Base-by-base conservation (phyloP, 2,797 vertebrate genomes). In the Cottoperca gobio region DNA sequence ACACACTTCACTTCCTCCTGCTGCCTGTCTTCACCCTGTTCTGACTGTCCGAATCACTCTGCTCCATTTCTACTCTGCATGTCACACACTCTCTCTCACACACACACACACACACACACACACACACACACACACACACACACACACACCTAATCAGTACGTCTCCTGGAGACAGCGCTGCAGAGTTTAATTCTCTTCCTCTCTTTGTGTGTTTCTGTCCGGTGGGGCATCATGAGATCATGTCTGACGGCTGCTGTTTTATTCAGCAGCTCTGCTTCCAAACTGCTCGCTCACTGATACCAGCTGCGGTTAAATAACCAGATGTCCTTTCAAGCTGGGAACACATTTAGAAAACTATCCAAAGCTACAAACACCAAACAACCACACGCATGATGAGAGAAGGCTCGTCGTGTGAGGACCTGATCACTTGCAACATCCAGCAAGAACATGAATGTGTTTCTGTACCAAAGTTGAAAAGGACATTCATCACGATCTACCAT, bases 1-100 rank as follows among this genome's bases (percentile, higher is more conserved):
- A 23, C 43, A 40, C 59, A 19, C 72, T 60, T 70, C 59, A 40
- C 78, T 77, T 63, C 72, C 79, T 77, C 8, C 52, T 17, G 62
- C 81, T 73, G 75, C 61, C 52, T 19, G 58, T 80, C 82, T 69
- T 53, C 59, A 55, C 66, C 83, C 53, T 37, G 62, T 70, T 73
- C 77, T 83, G 82, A 81, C 82, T 66, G 63, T 50, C 68, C 52
- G 79, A 73, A 82, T 84, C 77, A 73, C 68, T 61, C 70, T 58
- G 71, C 77, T 84, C 76, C 26, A 67, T 68, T 83, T 81, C 67
- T 54, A 42, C 76, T n/a, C 39, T 73, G 76, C 73, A 39, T 82
- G 83, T 77, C 72, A 19, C 24, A 13, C 39, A 40, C 5, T 8
- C 35, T 37, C 35, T 8, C 35, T 35, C 33, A 40, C 31, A 53